A percentile compares a stretch with the other conserved stretches of the same genome.
Conservation (phyloP, 2,113 vertebrate genomes). For the Malurus cyaneus region DNA sequence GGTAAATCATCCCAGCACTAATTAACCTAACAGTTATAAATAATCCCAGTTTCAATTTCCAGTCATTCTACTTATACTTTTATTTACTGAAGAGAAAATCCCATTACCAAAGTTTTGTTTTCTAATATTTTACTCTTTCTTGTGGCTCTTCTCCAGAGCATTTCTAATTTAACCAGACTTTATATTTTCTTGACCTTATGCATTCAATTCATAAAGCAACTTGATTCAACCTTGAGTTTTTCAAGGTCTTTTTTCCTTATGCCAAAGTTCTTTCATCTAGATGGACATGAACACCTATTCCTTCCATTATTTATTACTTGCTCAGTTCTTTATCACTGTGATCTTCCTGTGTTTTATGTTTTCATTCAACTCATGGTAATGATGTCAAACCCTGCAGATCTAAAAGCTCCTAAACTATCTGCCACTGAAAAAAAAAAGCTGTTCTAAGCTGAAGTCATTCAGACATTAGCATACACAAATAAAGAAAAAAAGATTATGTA, state of each 20-base stretch:
- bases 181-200: background rate
- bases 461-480: background rate
- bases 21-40: background rate
- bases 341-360: background rate
- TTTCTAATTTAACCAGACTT: background rate
- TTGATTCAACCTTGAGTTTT: background rate
- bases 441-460: background rate
- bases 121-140: background rate
- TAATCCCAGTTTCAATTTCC: background rate
- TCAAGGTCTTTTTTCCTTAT: background rate
- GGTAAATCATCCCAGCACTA: background rate
- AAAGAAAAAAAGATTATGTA: background rate
- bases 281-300: background rate
- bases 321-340: background rate
- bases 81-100: slow-evolving; percentile 10
- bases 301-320: background rate
- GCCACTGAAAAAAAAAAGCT: background rate
- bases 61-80: background rate
- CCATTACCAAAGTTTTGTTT: slow-evolving; percentile 22
- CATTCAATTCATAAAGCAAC: background rate
- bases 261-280: background rate
- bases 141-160: background rate
- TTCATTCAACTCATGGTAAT: background rate
- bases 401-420: background rate
- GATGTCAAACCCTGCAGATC: background rate